Evolutionary conservation across 2,113 vertebrate species (phyloP).

Genomic region (Riparia riparia): DNA sequence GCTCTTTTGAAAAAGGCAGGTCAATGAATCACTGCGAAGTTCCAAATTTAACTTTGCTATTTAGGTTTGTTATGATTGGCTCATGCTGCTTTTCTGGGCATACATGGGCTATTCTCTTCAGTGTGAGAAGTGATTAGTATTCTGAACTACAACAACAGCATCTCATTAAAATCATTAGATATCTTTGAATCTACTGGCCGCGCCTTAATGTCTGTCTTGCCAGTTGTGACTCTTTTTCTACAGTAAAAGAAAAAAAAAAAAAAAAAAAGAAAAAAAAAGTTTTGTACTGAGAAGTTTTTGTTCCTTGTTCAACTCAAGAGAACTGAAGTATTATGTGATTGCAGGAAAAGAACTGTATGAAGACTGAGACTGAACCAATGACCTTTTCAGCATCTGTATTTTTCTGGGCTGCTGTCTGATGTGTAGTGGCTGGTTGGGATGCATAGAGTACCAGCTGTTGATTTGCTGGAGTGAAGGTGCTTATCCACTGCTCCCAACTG

Average conservation of each 20-base stretch:
- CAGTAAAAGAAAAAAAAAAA: too few species aligned
- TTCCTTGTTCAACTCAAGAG: background rate
- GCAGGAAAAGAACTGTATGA: background rate
- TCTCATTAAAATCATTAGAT: constrained; percentile 24
- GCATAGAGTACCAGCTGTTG: background rate
- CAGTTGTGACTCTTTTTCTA: background rate
- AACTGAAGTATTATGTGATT: background rate
- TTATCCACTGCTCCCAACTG: background rate
- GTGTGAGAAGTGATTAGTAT: constrained; percentile 14
- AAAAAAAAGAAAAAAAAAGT: too few species aligned
- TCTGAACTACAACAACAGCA: background rate
- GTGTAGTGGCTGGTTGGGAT: background rate
- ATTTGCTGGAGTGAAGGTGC: background rate
- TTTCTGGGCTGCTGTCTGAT: background rate
- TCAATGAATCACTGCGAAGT: constrained; percentile 36
- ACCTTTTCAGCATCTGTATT: background rate
- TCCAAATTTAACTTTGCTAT: constrained; percentile 25
- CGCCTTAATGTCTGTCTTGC: background rate
- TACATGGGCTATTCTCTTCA: background rate
- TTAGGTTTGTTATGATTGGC: constrained; percentile 15
- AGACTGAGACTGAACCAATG: background rate
- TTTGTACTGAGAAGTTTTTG: background rate
- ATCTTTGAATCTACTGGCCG: background rate
- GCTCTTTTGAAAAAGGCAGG: constrained; percentile 29
- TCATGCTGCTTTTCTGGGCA: constrained; percentile 22